Percentiles rank a stretch among this genome's conserved stretches.
Conservation (phyloP, 2,888 invertebrate genomes). For the Spisula subtruncata region DNA sequence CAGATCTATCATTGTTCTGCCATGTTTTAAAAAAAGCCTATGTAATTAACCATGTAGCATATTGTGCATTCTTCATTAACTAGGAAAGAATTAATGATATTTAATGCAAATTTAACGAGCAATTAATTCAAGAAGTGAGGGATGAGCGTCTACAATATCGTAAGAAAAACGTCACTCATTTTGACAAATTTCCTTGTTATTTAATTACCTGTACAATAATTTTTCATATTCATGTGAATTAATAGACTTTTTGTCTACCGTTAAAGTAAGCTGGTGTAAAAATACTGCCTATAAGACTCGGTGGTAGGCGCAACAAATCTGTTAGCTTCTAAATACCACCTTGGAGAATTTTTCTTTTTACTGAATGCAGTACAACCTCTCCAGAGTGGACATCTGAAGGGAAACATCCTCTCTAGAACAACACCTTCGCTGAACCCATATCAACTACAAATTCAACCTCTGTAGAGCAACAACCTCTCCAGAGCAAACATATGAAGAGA, state of each 20-base stretch:
- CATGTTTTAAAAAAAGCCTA: neutral
- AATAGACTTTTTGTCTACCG: neutral
- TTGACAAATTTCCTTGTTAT: conserved; percentile 12
- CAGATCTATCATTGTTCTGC: neutral
- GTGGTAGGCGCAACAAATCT: no score
- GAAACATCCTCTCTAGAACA: no score
- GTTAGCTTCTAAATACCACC: no score
- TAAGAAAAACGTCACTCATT: neutral
- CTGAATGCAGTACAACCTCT: no score
- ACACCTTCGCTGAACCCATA: no score
- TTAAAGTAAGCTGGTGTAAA: neutral
- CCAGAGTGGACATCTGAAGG: no score
- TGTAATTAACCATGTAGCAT: neutral
- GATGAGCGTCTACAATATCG: neutral
- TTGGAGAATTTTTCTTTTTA: no score
- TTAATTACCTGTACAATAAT: neutral
- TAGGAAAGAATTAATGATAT: neutral
- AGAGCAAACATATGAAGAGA: no score
- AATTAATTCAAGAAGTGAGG: neutral
- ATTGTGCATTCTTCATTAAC: conserved; percentile 8
- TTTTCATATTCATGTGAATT: neutral
- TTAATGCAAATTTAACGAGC: conserved; percentile 6
- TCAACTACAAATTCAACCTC: no score
- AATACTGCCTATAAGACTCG: no score
- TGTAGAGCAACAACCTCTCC: no score